Evolutionary conservation across 2,888 invertebrate genomes (phyloP).

Genomic region (Drosophila mimica): DNA sequence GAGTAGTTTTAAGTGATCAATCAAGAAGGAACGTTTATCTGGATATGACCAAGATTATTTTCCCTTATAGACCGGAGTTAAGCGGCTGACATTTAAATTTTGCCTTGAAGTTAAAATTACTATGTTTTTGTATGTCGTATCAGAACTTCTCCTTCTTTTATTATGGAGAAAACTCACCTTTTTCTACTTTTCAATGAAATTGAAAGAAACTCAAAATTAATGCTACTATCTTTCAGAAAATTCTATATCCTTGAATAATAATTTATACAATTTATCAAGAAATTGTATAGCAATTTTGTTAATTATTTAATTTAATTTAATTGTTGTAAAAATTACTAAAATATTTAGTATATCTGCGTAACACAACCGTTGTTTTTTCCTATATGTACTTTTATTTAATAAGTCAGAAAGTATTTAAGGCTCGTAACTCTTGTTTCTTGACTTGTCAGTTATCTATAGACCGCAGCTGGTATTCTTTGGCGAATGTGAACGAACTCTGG

Average conservation of each 20-base stretch:
- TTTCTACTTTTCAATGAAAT: neutral
- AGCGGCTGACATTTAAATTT: neutral
- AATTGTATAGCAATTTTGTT: neutral
- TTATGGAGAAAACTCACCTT: neutral
- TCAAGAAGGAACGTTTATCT: neutral
- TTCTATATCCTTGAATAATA: neutral
- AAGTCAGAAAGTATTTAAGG: neutral
- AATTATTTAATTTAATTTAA: neutral
- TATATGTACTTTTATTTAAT: neutral
- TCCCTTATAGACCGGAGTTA: neutral
- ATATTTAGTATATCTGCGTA: neutral
- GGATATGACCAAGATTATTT: neutral
- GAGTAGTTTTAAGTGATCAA: neutral
- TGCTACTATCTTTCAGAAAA: neutral
- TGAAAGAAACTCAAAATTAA: neutral
- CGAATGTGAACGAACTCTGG: slow-evolving; percentile 38
- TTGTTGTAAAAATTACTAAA: neutral
- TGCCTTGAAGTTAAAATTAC: neutral
- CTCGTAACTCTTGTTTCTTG: slow-evolving; percentile 12
- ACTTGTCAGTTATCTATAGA: slow-evolving; percentile 20
- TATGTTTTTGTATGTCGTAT: neutral
- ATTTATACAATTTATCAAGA: neutral
- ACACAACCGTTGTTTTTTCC: neutral
- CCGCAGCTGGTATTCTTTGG: slow-evolving; percentile 20
- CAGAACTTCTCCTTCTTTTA: neutral